Evolutionary conservation across 2,888 invertebrate genomes (phyloP).

Genomic region (Mythimna albipuncta): DNA sequence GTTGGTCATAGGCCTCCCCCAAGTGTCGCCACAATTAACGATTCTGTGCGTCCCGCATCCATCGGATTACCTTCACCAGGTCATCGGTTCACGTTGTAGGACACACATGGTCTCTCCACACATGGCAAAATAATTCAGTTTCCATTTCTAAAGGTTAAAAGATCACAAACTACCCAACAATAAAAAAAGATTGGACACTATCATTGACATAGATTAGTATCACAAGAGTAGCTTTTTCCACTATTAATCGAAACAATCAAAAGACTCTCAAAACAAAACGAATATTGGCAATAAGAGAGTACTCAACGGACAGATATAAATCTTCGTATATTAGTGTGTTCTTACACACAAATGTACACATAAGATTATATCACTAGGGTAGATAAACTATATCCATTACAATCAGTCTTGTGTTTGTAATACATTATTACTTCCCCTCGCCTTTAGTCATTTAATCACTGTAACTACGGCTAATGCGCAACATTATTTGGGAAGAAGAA

Average conservation of each 20-base stretch:
- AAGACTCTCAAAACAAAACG: constrained; percentile 32
- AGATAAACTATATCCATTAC: constrained; percentile 60
- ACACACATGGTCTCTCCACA: neutral
- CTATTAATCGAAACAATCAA: constrained; percentile 11
- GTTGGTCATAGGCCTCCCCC: too few species aligned
- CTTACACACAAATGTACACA: constrained; percentile 20
- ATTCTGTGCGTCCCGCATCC: too few species aligned
- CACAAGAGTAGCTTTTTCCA: constrained; percentile 4
- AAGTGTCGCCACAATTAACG: too few species aligned
- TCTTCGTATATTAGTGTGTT: constrained; percentile 34
- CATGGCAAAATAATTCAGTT: neutral
- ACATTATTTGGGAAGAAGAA: constrained; percentile 87
- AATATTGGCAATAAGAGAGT: constrained; percentile 45
- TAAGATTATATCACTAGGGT: constrained; percentile 16
- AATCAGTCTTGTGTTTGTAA: constrained; percentile 72
- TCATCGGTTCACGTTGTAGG: too few species aligned
- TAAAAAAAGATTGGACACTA: neutral
- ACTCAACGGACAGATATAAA: constrained; percentile 42
- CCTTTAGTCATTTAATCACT: constrained; percentile 87
- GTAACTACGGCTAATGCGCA: constrained; percentile 87
- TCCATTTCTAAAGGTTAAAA: neutral
- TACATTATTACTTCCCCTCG: constrained; percentile 82
- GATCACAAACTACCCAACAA: neutral
- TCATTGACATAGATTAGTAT: neutral
- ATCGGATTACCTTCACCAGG: too few species aligned